A percentile compares a stretch with the other conserved stretches of the same genome.
Conservation (phyloP, 2,888 invertebrate species). For the Philaethria dido region DNA sequence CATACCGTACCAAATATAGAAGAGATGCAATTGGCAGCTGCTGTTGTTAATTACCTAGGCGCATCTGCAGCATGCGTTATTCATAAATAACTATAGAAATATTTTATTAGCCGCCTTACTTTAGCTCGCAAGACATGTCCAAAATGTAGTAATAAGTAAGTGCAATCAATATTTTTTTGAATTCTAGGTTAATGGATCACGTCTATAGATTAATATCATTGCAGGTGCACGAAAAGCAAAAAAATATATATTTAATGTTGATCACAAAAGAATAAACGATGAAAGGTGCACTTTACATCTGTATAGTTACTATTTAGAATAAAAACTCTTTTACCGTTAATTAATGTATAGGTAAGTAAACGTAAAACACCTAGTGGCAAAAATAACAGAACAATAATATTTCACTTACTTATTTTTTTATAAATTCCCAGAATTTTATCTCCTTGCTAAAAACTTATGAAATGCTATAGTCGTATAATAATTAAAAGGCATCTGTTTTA, state of each 20-base stretch:
- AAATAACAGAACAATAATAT: not conserved
- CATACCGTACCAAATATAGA: conserved; percentile 35
- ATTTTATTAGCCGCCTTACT: conserved; percentile 22
- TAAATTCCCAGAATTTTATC: not conserved
- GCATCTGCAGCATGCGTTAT: conserved; percentile 33
- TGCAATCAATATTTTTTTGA: not conserved
- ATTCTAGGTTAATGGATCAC: conserved; percentile 24
- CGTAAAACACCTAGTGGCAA: not conserved
- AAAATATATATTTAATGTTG: not conserved
- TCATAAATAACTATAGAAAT: conserved; percentile 26
- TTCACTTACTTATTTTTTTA: not conserved
- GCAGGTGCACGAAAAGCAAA: conserved; percentile 10
- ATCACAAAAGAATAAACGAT: not conserved
- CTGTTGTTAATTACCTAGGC: conserved; percentile 28
- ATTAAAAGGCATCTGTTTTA: too few relatives aligned
- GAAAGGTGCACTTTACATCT: conserved; percentile 21
- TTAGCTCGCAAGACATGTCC: not conserved
- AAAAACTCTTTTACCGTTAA: not conserved
- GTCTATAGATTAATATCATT: not conserved
- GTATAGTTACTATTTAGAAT: not conserved
- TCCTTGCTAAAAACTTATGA: not conserved
- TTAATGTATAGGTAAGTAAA: not conserved
- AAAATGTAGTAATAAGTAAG: conserved; percentile 11
- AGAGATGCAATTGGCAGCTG: conserved; percentile 37
- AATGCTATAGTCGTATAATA: not conserved